Percentiles rank a stretch among this genome's conserved stretches.
Evolutionary conservation across 2,888 invertebrate genomes (phyloP).

Genomic region (Cyclophora punctaria): DNA sequence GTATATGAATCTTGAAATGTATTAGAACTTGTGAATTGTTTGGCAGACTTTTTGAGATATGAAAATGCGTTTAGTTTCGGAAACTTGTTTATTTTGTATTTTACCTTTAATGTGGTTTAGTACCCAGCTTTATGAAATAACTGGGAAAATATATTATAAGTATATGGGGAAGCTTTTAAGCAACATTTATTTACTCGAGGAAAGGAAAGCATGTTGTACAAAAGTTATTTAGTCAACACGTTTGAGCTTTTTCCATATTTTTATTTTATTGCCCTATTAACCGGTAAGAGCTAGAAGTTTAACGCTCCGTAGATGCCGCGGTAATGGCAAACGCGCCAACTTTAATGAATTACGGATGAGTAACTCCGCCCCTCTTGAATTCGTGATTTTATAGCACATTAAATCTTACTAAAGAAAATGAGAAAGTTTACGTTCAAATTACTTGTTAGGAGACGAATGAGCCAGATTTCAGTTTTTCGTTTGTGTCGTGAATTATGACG

Average conservation of each 20-base stretch:
- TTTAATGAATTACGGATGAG: constrained; percentile 70
- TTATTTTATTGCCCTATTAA: constrained; percentile 65
- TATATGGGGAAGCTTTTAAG: neutral
- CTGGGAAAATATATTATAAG: no score
- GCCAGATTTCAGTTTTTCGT: constrained; percentile 7
- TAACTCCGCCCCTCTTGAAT: constrained; percentile 54
- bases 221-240: constrained; percentile 13
- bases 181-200: constrained; percentile 9
- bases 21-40: no score
- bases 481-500: constrained; percentile 1
- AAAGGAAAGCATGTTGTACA: constrained; percentile 11
- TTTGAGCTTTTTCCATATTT: constrained; percentile 46
- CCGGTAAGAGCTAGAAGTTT: constrained; percentile 45
- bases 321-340: constrained; percentile 60
- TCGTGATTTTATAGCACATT: constrained; percentile 59
- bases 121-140: no score
- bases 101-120: no score
- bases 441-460: constrained; percentile 24
- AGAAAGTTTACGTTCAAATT: constrained; percentile 49
- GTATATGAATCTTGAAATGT: no score
- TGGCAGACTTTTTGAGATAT: no score
- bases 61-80: no score
- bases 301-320: constrained; percentile 47
- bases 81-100: no score
- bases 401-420: constrained; percentile 54